Evolutionary conservation across 2,888 invertebrate species (phyloP), one percentile per base, ranked within the genome.

Genomic region (Julus scanicus): DNA sequence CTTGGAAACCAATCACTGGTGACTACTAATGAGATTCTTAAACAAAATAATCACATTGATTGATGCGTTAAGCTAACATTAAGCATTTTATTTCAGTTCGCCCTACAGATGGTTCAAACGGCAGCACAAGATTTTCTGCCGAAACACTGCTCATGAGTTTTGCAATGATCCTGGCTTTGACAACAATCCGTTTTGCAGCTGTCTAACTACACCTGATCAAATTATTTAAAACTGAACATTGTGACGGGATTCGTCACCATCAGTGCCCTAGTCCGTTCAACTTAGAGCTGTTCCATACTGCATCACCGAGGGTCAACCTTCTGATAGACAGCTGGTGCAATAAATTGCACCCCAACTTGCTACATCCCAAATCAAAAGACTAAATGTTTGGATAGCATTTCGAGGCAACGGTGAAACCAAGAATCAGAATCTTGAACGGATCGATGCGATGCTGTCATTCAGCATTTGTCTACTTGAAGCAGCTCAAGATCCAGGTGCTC

Each of bases 1-100:
- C 91, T 3, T 90, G 91, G 90, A 90, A 90, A 88, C 90, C 90
- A 71, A 90, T 90, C 11, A 90, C 90, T 48, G 90, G 90, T 90
- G 89, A 89, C 86, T 92, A 29, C 11, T 71, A 29, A 0, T 29
- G 11, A 29, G 11, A 9, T 9, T 2, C 29, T 29, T 9, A 29
- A 6, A 29, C 2, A 8, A 29, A 20, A 49, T 13, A 29, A 71
- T 29, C 71, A 71, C 9, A 11, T 71, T 29, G 29, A 8, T 29
- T 8, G 29, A 11, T 20, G 9, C 71, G 29, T 29, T 71, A 71
- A 11, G 9, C 9, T 71, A 71, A 71, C 71, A 8, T 29, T 29
- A 29, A 29, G 1, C 29, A 29, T 71, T n/a, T 29, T 29, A 71
- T 71, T 71, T 0, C 71, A 71, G 71, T 71, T 71, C 71, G 71